Percentiles rank a stretch among this genome's conserved stretches.
These are phyloP conservation scores for Grallaria varia DNA, from an alignment of 2,113 vertebrate species.

Conservation along the genomic window DNA sequence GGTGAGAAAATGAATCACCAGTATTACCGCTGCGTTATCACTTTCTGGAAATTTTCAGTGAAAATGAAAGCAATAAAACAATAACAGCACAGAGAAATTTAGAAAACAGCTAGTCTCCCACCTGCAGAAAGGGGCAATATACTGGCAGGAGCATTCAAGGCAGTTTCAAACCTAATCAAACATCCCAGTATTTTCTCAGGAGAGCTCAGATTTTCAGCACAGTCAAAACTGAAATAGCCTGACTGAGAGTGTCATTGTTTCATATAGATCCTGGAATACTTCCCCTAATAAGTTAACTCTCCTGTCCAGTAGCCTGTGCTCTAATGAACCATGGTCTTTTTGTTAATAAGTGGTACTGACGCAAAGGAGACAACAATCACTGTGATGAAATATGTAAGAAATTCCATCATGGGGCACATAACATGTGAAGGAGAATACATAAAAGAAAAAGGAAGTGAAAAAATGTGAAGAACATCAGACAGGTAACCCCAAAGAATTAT, in stretches of 20 bases:
- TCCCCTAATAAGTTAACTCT: neutral
- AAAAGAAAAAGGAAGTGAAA: neutral
- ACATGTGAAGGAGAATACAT: neutral
- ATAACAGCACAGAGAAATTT: neutral
- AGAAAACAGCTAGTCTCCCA: neutral
- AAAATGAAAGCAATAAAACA: neutral
- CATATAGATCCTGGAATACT: neutral
- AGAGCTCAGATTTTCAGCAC: neutral
- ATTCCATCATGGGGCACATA: neutral
- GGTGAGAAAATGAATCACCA: slow-evolving; percentile 1
- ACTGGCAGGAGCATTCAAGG: neutral
- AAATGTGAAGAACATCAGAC: neutral
- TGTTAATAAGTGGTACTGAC: neutral
- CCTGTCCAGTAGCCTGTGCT: neutral
- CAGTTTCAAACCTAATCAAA: neutral
- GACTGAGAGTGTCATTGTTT: neutral
- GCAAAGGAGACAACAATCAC: neutral
- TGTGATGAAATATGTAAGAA: neutral
- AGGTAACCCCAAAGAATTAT: neutral
- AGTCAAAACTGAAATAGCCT: neutral
- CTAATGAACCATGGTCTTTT: neutral
- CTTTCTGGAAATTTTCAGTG: neutral
- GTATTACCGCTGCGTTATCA: fast-evolving
- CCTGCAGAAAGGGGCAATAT: fast-evolving
- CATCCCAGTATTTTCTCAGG: neutral